Percentiles rank a stretch among this genome's conserved stretches.
Evolutionary conservation across 2,888 invertebrate genomes (phyloP).

Genomic region (Leucophora obtusa): DNA sequence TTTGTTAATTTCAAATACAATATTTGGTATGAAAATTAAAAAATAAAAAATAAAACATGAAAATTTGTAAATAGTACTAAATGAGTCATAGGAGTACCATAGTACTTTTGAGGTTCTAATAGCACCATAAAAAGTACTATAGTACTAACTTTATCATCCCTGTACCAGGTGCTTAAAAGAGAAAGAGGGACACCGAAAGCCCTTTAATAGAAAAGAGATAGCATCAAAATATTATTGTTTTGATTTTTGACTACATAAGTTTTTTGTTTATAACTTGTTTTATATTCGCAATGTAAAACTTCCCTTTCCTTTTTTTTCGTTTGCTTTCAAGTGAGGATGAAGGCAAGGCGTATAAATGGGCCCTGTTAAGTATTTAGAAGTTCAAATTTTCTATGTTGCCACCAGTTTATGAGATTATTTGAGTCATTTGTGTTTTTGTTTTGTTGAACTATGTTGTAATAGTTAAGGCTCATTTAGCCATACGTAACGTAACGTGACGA

Average conservation of each 20-base stretch:
- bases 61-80: no score
- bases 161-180: constrained; percentile 1
- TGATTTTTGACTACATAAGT: not conserved
- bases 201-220: constrained; percentile 9
- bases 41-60: no score
- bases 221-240: constrained; percentile 34
- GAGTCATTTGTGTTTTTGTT: not conserved
- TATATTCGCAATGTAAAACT: not conserved
- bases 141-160: no score
- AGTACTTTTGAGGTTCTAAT: no score
- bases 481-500: no score
- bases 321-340: not conserved
- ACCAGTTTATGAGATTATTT: not conserved
- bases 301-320: not conserved
- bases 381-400: not conserved
- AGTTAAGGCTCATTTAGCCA: no score
- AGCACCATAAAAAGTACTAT: no score
- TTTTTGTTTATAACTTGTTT: not conserved
- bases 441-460: not conserved
- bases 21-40: no score
- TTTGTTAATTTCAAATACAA: no score
- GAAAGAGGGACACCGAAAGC: not conserved
- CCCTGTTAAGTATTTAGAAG: constrained; percentile 20
- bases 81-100: no score
- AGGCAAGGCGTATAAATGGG: not conserved